A percentile compares a stretch with the other conserved stretches of the same genome.
phyloP scores from a whole-genome alignment of 2,797 vertebrate species.

The Menidia menidia region DNA sequence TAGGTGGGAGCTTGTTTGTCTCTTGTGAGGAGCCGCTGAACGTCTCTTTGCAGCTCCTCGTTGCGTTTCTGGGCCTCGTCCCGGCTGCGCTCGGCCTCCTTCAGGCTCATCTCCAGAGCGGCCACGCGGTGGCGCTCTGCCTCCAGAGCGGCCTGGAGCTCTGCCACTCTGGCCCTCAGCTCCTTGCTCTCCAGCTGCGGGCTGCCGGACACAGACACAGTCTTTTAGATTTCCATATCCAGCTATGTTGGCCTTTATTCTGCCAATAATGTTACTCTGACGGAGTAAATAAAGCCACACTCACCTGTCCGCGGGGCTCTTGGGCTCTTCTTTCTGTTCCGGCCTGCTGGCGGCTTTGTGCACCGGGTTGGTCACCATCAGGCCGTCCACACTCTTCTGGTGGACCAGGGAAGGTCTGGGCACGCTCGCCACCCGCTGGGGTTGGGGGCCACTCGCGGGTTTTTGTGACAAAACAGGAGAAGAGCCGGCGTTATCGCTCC shows the following conservation, averaged over 20 bases:
- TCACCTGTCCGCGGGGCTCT: constrained; percentile 85
- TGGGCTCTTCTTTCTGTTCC: constrained; percentile 45
- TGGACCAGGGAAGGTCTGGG: background rate
- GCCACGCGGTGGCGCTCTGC: constrained; percentile 79
- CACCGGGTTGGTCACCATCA: constrained; percentile 6
- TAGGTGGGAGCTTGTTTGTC: constrained; percentile 50
- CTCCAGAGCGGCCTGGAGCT: constrained; percentile 86
- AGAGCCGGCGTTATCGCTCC: constrained; percentile 53
- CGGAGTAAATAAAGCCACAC: constrained; percentile 4
- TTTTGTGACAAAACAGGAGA: constrained; percentile 31
- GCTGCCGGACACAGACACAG: constrained; percentile 70
- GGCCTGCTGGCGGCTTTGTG: constrained; percentile 44
- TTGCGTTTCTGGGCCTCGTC: constrained; percentile 86
- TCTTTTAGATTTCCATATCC: too few relatives aligned
- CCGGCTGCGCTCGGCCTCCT: constrained; percentile 72
- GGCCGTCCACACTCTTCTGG: constrained; percentile 29
- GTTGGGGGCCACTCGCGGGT: constrained; percentile 21
- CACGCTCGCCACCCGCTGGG: background rate
- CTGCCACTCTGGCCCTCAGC: constrained; percentile 84
- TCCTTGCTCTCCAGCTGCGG: constrained; percentile 90
- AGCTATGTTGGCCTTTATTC: too few relatives aligned
- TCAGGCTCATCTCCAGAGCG: constrained; percentile 85
- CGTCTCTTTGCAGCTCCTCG: constrained; percentile 84
- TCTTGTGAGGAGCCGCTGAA: constrained; percentile 78
- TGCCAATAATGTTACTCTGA: too few relatives aligned